Conservation (phyloP, 2,113 vertebrate species). For the Pogonocichla stellata region DNA sequence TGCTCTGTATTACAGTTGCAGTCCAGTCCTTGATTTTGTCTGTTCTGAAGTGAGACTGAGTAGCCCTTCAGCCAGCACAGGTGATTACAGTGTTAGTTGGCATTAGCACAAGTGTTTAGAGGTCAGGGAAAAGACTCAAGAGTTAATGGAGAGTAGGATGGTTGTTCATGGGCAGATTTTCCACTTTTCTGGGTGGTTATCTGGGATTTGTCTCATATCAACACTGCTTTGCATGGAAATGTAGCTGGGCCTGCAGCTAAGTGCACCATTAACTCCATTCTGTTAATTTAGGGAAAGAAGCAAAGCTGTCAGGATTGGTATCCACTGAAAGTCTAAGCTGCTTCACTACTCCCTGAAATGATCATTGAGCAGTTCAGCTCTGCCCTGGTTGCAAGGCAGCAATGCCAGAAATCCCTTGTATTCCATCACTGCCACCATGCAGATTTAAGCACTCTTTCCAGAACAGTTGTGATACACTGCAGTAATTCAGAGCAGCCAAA, state of each 20-base stretch:
- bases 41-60: neutral
- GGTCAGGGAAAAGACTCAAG: rapidly evolving
- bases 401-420: rapidly evolving
- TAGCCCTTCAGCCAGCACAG: neutral
- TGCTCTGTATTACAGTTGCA: neutral
- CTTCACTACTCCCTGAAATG: neutral
- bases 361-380: neutral
- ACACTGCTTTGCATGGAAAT: neutral
- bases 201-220: neutral
- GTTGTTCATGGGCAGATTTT: neutral
- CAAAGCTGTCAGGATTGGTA: neutral
- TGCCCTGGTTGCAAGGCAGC: rapidly evolving
- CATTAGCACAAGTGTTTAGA: neutral
- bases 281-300: neutral
- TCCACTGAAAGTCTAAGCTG: neutral
- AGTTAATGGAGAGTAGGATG: neutral
- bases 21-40: neutral
- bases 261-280: neutral
- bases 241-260: neutral
- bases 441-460: neutral
- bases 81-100: neutral
- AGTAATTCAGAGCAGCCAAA: neutral
- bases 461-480: neutral
- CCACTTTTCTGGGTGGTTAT: neutral
- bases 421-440: rapidly evolving